Evolutionary conservation across 1,140 invertebrate species (phyloP).

Genomic region (Achatina immaculata): DNA sequence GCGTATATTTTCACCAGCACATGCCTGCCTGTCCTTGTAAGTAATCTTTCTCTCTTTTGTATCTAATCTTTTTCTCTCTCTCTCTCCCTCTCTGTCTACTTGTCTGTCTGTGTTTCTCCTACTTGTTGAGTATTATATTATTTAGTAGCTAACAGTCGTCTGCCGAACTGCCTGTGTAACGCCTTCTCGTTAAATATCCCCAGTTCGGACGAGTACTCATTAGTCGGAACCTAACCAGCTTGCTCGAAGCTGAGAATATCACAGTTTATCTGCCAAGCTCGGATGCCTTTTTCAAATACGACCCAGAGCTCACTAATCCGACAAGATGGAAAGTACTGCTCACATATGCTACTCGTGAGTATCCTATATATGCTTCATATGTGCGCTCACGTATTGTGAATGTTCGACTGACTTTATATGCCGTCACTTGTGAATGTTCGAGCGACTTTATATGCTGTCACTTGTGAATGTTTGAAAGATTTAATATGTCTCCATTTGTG

Average conservation of each 20-base stretch:
- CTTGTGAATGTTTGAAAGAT: no score
- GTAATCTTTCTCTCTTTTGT: slow-evolving; percentile 7
- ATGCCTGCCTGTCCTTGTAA: slow-evolving; percentile 2
- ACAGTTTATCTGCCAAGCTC: slow-evolving; percentile 49
- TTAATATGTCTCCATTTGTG: no score
- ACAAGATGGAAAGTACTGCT: slow-evolving; percentile 10
- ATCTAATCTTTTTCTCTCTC: slow-evolving; percentile 23
- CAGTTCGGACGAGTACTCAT: slow-evolving; percentile 45
- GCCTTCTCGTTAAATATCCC: neutral
- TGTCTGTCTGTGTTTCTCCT: slow-evolving; percentile 30
- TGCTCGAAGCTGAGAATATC: slow-evolving; percentile 46
- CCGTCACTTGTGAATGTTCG: no score
- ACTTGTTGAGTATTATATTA: slow-evolving; percentile 10
- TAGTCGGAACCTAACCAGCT: slow-evolving; percentile 22
- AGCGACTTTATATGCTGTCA: no score
- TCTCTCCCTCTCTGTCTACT: slow-evolving; percentile 23
- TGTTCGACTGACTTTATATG: no score
- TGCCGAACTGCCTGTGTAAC: slow-evolving; percentile 1
- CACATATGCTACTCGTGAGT: slow-evolving; percentile 14
- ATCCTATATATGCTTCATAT: neutral
- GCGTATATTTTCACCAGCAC: neutral
- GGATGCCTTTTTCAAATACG: slow-evolving; percentile 44
- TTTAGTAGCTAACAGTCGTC: neutral
- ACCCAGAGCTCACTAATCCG: slow-evolving; percentile 8
- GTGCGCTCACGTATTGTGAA: no score